These are phyloP conservation scores for Knipowitschia caucasica DNA, from an alignment of 2,797 vertebrate species.

Conservation along the genomic window DNA sequence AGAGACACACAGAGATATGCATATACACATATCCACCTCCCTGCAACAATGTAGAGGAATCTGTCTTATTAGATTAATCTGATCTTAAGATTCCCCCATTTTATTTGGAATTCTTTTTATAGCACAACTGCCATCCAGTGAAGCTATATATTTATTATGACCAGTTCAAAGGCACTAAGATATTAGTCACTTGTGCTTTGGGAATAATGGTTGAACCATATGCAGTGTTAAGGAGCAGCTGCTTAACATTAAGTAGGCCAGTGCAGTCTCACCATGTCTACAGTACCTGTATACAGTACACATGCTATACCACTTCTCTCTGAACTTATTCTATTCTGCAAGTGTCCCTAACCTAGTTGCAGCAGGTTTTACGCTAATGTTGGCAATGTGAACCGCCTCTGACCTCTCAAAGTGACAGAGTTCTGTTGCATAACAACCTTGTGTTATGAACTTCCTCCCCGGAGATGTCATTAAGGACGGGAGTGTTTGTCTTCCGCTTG, in stretches of 20 bases:
- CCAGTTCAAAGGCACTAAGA: not conserved
- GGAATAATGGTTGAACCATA: conserved; percentile 11
- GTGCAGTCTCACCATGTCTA: conserved; percentile 22
- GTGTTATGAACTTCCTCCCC: conserved; percentile 73
- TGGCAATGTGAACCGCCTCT: conserved; percentile 66
- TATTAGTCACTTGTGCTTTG: conserved; percentile 7
- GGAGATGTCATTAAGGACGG: conserved; percentile 73
- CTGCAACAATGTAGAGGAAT: conserved; percentile 43
- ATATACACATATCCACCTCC: conserved; percentile 43
- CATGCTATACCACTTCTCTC: conserved; percentile 38
- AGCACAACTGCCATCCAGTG: conserved; percentile 9
- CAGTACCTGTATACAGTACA: conserved; percentile 38
- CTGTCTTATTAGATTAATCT: conserved; percentile 25
- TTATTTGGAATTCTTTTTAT: conserved; percentile 26
- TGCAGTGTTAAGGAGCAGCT: conserved; percentile 19
- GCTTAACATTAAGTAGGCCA: conserved; percentile 50
- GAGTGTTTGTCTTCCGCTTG: conserved; percentile 75
- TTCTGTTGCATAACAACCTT: conserved; percentile 68
- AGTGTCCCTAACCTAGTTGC: conserved; percentile 62
- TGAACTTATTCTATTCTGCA: conserved; percentile 47
- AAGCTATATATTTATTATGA: conserved; percentile 9
- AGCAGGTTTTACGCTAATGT: conserved; percentile 52
- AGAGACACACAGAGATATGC: conserved; percentile 23
- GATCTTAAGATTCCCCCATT: conserved; percentile 17
- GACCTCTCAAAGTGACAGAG: conserved; percentile 69